Evolutionary conservation across 2,888 invertebrate genomes (phyloP), one percentile per base, ranked within the genome.

Genomic region (Conus canariensis): DNA sequence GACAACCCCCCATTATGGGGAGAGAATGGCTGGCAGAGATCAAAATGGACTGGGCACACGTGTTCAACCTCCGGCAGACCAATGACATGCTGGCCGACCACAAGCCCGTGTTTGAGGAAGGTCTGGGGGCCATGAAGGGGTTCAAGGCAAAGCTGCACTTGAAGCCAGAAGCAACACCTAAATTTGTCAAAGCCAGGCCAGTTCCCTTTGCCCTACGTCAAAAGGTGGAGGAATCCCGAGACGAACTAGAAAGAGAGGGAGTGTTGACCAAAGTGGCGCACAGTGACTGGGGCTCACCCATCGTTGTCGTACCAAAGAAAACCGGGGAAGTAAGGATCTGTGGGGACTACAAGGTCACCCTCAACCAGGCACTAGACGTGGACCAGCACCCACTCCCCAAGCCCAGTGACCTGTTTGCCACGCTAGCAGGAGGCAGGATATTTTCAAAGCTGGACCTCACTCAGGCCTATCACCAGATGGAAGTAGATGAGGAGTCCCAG

Each of bases 361-460:
- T 94, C 6, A 94, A 94, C 88, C 93, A 91, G 9, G 90, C 92
- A 22, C 80, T 95, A 64, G 90, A 93, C 64, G 90, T 94, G 30
- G 94, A 95, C 56, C 93, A 94, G 87, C 92, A 94, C 89, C 93
- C n/a, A n/a, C 91, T 95, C 67, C 93, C 92, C 90, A 92, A 90
- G 45, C 45, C 45, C 45, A 45, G 45, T 45, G 45, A 45, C 45
- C 45, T 45, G 45, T 45, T 45, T 45, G 45, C 45, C 45, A 45
- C 45, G 45, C 45, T 45, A 45, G 45, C 45, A 45, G 45, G 45
- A 45, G 45, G 45, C 45, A 45, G 45, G 45, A 45, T 45, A 45
- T 45, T 45, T 45, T 45, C 45, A 45, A 45, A 4, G 45, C 45
- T 45, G 45, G 45, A 45, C 45, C 30, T 45, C 45, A 4, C 45